Evolutionary conservation across 2,797 vertebrate genomes (phyloP).

Genomic region (Tragelaphus oryx): DNA sequence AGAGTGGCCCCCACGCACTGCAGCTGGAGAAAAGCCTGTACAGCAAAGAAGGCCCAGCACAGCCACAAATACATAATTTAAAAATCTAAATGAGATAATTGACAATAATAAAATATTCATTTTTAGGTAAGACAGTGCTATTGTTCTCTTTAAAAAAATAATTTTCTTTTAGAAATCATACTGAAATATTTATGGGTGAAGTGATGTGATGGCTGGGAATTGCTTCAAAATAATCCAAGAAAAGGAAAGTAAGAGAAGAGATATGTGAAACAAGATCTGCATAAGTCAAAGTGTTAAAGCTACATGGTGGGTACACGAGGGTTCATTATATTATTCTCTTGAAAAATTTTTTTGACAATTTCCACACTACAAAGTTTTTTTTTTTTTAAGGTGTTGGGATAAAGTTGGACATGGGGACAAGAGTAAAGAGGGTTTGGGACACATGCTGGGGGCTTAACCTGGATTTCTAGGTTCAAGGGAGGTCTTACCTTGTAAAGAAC

Average conservation of each 20-base stretch:
- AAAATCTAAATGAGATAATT: background rate
- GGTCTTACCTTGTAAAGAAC: constrained; percentile 90
- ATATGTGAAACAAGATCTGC: background rate
- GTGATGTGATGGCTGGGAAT: background rate
- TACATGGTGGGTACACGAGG: background rate
- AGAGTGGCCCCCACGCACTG: background rate
- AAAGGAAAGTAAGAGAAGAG: background rate
- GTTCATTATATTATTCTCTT: background rate
- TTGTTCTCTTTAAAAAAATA: background rate
- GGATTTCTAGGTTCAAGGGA: background rate
- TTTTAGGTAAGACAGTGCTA: background rate
- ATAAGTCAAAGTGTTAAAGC: background rate
- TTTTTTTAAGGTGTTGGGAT: background rate
- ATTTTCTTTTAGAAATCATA: background rate
- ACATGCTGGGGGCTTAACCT: constrained; percentile 72
- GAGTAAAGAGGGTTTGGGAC: background rate
- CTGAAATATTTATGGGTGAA: background rate
- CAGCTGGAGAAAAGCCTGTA: background rate
- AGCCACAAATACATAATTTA: background rate
- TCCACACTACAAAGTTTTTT: background rate
- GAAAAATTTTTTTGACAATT: constrained; percentile 9
- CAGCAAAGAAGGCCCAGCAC: background rate
- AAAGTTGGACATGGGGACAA: background rate
- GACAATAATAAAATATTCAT: background rate
- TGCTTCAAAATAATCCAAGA: constrained; percentile 34